These are phyloP conservation scores for Doryteuthis pealeii DNA, from an alignment of 1,140 invertebrate genomes.

Conservation along the genomic window DNA sequence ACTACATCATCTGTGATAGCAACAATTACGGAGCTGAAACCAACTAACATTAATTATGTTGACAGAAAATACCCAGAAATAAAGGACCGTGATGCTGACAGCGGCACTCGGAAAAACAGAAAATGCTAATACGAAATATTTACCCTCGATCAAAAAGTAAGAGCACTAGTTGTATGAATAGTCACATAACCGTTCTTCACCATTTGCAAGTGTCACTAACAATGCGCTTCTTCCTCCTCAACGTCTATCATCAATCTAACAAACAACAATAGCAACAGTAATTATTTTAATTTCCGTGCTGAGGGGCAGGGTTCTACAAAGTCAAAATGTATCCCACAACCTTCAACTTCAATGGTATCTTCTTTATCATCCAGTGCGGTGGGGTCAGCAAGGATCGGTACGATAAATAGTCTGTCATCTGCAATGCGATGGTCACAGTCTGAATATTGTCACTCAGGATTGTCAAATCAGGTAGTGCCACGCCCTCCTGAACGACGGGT, in stretches of 20 bases:
- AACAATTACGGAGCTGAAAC: background rate
- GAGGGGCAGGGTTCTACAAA: background rate
- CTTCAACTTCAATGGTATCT: background rate
- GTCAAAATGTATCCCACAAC: background rate
- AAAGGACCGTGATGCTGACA: background rate
- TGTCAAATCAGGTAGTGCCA: background rate
- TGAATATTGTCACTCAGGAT: background rate
- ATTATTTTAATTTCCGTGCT: too few relatives aligned
- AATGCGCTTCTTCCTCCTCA: background rate
- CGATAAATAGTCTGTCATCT: background rate
- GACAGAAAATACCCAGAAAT: background rate
- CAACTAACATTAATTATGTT: background rate
- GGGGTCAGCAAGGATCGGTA: background rate
- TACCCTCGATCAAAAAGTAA: background rate
- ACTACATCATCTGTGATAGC: background rate
- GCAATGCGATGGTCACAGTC: background rate
- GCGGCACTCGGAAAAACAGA: background rate
- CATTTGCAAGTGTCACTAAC: background rate
- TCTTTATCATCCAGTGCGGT: background rate
- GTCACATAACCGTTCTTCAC: background rate
- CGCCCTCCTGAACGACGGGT: slow-evolving; percentile 21
- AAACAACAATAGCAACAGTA: too few relatives aligned
- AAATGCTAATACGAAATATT: background rate
- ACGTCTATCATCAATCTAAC: too few relatives aligned
- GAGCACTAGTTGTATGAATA: background rate